Percentiles rank a stretch among this genome's conserved stretches.
These are phyloP conservation scores for Distichodus sexfasciatus DNA, from an alignment of 2,797 vertebrate genomes.

Conservation along the genomic window DNA sequence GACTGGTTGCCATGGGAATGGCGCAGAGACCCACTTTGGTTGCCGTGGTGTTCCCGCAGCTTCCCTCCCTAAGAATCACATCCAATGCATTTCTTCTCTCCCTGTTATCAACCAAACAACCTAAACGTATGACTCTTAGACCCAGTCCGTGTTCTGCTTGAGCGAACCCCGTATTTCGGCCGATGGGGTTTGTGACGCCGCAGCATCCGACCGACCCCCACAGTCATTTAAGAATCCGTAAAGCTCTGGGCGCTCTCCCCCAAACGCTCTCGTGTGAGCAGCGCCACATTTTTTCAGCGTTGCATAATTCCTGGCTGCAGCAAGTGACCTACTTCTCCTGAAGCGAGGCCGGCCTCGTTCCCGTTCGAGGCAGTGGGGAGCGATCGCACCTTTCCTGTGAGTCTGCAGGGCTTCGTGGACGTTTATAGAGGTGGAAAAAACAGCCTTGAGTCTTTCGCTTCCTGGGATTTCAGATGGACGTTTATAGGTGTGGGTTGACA, in stretches of 20 bases:
- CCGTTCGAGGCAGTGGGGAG: conserved; percentile 18
- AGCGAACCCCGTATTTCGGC: too few species aligned
- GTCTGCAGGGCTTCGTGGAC: conserved; percentile 18
- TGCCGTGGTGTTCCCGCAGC: conserved; percentile 50
- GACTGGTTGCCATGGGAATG: conserved; percentile 67
- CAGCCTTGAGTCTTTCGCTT: conserved; percentile 1
- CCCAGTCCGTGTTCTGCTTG: not conserved
- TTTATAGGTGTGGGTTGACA: not conserved
- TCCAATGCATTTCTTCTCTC: conserved; percentile 9
- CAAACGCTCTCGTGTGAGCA: conserved; percentile 29
- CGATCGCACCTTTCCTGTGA: conserved; percentile 16
- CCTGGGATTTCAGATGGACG: not conserved
- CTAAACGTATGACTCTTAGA: not conserved
- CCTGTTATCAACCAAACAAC: not conserved
- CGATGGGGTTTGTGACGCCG: too few species aligned
- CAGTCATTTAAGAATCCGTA: conserved; percentile 26
- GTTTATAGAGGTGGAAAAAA: conserved; percentile 24
- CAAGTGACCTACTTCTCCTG: conserved; percentile 51
- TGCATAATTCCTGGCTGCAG: conserved; percentile 51
- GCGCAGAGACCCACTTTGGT: conserved; percentile 63
- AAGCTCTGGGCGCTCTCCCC: conserved; percentile 32
- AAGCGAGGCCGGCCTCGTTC: conserved; percentile 33
- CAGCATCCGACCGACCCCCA: not conserved
- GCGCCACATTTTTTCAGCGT: conserved; percentile 46
- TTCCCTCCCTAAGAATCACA: conserved; percentile 46